These are phyloP conservation scores for Lasioglossum vierecki DNA, from an alignment of 2,888 invertebrate genomes.

Conservation along the genomic window DNA sequence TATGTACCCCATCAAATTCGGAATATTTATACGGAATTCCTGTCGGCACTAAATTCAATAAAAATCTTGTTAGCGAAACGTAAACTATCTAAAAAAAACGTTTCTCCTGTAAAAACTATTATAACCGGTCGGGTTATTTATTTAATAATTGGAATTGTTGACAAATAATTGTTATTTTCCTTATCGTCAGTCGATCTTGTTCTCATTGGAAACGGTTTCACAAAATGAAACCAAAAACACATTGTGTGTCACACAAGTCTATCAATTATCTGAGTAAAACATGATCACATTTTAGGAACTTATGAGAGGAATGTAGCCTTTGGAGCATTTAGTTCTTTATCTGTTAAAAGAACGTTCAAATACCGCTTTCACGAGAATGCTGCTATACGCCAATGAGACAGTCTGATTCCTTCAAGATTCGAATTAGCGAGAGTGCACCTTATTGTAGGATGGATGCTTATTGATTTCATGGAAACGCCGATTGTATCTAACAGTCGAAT, in stretches of 20 bases:
- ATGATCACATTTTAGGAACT: neutral
- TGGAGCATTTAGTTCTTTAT: neutral
- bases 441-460: conserved; percentile 3
- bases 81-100: neutral
- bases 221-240: neutral
- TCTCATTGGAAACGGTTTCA: neutral
- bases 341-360: neutral
- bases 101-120: neutral
- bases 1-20: neutral
- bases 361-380: neutral
- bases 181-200: neutral
- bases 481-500: conserved; percentile 29
- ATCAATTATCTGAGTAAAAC: neutral
- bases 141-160: neutral
- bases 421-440: neutral
- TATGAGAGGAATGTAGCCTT: too few species aligned
- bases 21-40: neutral
- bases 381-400: neutral
- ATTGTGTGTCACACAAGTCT: neutral
- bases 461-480: conserved; percentile 31
- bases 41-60: neutral
- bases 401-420: neutral
- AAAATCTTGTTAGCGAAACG: neutral
- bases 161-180: neutral
- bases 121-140: neutral